Percentiles rank a stretch among this genome's conserved stretches.
phyloP scores from a whole-genome alignment of 1,140 invertebrate species.

The Sycophaga agraensis region DNA sequence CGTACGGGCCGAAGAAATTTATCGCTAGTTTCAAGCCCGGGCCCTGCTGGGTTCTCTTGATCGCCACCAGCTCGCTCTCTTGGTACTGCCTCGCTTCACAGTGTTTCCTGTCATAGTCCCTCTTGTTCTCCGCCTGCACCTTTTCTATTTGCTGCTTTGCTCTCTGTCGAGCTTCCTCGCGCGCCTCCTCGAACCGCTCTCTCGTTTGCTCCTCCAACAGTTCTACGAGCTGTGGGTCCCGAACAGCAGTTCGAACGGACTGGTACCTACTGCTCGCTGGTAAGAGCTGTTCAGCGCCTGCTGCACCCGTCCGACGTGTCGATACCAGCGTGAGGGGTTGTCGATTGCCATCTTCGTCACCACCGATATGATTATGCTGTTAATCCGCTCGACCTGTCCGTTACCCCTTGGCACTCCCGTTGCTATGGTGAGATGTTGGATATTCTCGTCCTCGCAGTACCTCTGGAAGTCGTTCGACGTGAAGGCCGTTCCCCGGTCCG shows the following conservation, averaged over 20 bases:
- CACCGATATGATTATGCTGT: neutral
- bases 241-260: neutral
- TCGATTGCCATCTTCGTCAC: neutral
- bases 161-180: no score
- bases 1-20: no score
- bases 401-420: neutral
- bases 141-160: no score
- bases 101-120: no score
- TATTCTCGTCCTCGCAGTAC: neutral
- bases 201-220: no score
- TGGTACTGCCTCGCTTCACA: no score
- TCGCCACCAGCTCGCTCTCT: no score
- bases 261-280: conserved; percentile 24
- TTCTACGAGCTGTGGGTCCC: no score
- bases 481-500: neutral
- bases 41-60: no score
- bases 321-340: neutral
- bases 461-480: neutral
- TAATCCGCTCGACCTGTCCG: neutral
- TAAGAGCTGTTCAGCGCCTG: neutral
- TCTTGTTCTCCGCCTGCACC: no score
- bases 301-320: neutral
- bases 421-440: neutral
- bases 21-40: no score
- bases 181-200: no score